phyloP scores from a whole-genome alignment of 2,797 vertebrate species.

The Mus spretus region DNA sequence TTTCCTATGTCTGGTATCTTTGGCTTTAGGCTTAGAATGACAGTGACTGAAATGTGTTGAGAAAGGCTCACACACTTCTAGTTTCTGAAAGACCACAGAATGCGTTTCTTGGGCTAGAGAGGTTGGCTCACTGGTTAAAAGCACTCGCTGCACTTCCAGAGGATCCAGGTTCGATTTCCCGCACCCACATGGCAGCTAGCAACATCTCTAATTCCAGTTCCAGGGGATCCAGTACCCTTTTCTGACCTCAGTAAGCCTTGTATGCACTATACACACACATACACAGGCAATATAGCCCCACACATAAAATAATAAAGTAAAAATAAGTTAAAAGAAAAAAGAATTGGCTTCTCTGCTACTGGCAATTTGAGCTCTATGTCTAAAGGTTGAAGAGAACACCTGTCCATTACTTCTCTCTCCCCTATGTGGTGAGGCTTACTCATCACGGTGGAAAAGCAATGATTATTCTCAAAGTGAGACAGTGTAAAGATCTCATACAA shows the following conservation, averaged over 20 bases:
- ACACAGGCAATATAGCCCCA: background rate
- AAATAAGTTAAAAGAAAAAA: background rate
- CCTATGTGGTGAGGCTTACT: background rate
- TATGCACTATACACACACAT: background rate
- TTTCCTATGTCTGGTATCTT: background rate
- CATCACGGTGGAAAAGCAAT: background rate
- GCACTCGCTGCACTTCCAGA: background rate
- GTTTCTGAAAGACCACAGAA: slow-evolving; percentile 4
- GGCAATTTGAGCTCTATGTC: background rate
- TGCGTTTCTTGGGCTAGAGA: background rate
- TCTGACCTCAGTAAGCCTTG: background rate
- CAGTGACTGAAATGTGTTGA: background rate
- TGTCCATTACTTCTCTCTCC: background rate
- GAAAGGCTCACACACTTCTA: background rate
- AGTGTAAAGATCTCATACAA: background rate
- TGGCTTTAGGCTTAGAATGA: background rate
- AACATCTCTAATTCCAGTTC: background rate
- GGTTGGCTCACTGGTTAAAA: background rate
- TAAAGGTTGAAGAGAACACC: background rate
- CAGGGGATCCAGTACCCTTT: background rate
- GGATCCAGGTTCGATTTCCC: background rate
- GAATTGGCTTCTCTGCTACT: background rate
- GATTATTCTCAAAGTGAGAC: background rate
- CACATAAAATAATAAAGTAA: background rate
- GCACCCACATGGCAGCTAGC: background rate